Evolutionary conservation across 2,888 invertebrate genomes (phyloP).

Genomic region (Congeria kusceri): DNA sequence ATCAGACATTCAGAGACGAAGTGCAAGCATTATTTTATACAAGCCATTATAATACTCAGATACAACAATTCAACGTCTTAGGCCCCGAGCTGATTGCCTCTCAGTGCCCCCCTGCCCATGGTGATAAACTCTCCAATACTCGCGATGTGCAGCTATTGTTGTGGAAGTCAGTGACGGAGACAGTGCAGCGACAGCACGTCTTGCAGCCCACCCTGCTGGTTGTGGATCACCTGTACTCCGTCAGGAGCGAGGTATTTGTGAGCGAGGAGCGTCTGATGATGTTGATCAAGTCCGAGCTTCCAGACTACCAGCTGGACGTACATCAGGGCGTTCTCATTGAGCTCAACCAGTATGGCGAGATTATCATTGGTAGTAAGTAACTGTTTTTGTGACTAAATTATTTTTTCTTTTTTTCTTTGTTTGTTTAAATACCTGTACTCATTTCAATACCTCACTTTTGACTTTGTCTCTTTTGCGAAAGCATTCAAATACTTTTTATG

Average conservation of each 20-base stretch:
- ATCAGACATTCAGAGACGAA: conserved; percentile 61
- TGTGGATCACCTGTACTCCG: conserved; percentile 46
- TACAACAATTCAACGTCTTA: conserved; percentile 67
- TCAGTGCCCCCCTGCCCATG: conserved; percentile 6
- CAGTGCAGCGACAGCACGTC: conserved; percentile 64
- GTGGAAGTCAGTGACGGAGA: conserved; percentile 69
- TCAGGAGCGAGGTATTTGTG: conserved; percentile 41
- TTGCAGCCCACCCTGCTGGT: conserved; percentile 62
- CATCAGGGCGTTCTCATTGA: conserved; percentile 67
- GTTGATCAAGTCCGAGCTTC: conserved; percentile 57
- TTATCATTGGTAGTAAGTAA: conserved; percentile 66
- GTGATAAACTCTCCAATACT: conserved; percentile 22
- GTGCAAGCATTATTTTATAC: conserved; percentile 69
- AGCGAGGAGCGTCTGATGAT: conserved; percentile 64
- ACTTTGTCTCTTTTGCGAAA: too few species aligned
- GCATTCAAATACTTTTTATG: too few species aligned
- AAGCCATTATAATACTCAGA: conserved; percentile 59
- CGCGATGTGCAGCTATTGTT: conserved; percentile 46
- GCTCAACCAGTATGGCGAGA: conserved; percentile 65
- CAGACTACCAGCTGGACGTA: conserved; percentile 61
- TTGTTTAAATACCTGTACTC: too few species aligned
- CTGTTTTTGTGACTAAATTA: too few species aligned
- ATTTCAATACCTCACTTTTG: too few species aligned
- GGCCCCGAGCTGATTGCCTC: conserved; percentile 62
- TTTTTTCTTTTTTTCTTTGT: too few species aligned